phyloP scores from a whole-genome alignment of 2,888 invertebrate species.

The Philereme transversata region DNA sequence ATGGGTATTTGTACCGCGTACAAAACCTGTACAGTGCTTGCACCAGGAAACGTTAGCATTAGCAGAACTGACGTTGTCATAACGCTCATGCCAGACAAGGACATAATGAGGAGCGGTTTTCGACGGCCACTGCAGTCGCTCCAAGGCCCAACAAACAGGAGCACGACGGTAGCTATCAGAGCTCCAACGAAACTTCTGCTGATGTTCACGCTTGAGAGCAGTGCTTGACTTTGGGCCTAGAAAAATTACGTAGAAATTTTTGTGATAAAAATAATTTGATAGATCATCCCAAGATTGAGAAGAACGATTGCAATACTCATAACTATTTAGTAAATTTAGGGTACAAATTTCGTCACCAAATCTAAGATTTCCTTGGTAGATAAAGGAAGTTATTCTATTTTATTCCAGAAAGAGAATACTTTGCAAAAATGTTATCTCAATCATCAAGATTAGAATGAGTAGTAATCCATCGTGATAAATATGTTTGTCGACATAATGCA shows the following conservation, averaged over 20 bases:
- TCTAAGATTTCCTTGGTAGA: too few species aligned
- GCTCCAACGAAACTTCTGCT: constrained; percentile 79
- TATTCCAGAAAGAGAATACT: too few species aligned
- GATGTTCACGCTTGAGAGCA: constrained; percentile 88
- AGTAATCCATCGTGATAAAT: too few species aligned
- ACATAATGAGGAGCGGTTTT: constrained; percentile 83
- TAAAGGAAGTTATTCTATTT: too few species aligned
- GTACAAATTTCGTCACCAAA: not conserved
- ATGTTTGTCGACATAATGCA: too few species aligned
- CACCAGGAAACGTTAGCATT: constrained; percentile 71
- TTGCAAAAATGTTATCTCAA: too few species aligned
- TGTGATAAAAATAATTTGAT: not conserved
- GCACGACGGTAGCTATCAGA: constrained; percentile 84
- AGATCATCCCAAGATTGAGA: not conserved
- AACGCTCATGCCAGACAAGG: constrained; percentile 80
- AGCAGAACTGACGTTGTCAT: constrained; percentile 76
- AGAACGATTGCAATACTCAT: not conserved
- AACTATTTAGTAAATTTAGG: not conserved
- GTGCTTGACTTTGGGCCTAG: constrained; percentile 80
- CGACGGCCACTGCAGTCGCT: constrained; percentile 84
- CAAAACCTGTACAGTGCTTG: constrained; percentile 68
- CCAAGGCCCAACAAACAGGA: constrained; percentile 86
- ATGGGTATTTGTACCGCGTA: constrained; percentile 85
- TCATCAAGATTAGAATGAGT: too few species aligned
- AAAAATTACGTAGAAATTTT: constrained; percentile 35